Conservation (phyloP, 2,888 invertebrate species). For the Saturnia japonica region DNA sequence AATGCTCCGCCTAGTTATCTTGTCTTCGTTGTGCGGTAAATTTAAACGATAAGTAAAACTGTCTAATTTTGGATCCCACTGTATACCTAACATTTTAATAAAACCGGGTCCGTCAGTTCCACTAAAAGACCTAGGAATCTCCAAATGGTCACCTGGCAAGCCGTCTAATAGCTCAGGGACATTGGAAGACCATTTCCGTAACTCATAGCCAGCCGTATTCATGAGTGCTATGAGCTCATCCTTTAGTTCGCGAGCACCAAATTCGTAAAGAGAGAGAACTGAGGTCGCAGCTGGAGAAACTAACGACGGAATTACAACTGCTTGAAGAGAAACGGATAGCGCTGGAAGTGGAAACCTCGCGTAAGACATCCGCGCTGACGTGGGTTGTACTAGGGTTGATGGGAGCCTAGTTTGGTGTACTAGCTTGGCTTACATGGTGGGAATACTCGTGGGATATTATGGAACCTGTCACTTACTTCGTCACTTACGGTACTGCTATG, state of each 20-base stretch:
- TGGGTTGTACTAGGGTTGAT: constrained; percentile 96
- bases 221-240: no score
- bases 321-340: constrained; percentile 91
- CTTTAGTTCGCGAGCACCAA: constrained; percentile 96
- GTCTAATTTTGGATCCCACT: no score
- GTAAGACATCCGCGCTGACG: constrained; percentile 87
- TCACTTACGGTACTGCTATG: constrained; percentile 98
- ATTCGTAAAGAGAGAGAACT: constrained; percentile 92
- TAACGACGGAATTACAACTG: constrained; percentile 91
- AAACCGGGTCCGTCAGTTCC: no score
- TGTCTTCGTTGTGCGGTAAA: no score
- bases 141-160: no score
- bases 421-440: constrained; percentile 99
- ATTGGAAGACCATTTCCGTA: no score
- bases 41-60: no score
- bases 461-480: constrained; percentile 99
- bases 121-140: no score
- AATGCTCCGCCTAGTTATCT: no score
- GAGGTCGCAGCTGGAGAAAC: constrained; percentile 88
- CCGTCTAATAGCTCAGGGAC: no score
- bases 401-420: constrained; percentile 97
- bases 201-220: no score
- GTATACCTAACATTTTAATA: no score
- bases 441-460: constrained; percentile 99
- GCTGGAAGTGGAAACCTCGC: constrained; percentile 86